Evolutionary conservation across 2,888 invertebrate genomes (phyloP), one percentile per base, ranked within the genome.

Genomic region (Chelonus formosanus): DNA sequence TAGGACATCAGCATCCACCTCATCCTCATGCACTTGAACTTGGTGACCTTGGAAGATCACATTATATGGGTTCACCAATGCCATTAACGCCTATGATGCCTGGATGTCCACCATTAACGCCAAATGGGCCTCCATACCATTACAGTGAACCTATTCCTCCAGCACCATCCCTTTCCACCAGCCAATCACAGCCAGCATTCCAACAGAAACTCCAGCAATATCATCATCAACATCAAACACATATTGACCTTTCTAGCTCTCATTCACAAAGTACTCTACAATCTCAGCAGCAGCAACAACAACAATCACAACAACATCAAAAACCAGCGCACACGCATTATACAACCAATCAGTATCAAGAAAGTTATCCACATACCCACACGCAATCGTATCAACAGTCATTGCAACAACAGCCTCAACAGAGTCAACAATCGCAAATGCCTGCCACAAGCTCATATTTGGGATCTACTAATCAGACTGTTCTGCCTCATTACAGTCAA

Each of bases 111-210:
- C 78, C 82, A 3, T 63, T 83, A 67, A 83, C 84, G 48, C 84
- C 84, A 48, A 84, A 83, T 67, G 84, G 75, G 85, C 89, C 85
- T 82, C 88, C 80, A 82, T 89, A 83, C 86, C 89, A 80, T 81
- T 87, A 85, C 86, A 88, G 71, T 86, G 89, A 84, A 84, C 87
- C 82, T 31, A 83, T 78, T 85, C 89, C 84, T 79, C 86, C 76
- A 81, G 86, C 84, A 73, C 85, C 74, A 62, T 83, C 77, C 73
- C 75, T 83, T 48, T 81, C 83, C 20, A 79, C 79, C 34, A 82
- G 82, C 63, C 84, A 84, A 65, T 82, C 83, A 32, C 83, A 84
- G 58, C 81, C 83, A 8, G 83, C 80, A 36, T 83, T 83, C 72
- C 83, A 83, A 64, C 82, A 81, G 63, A 82, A 82, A 67, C 73